Conservation (phyloP, 92 coral and sea anemone genomes). For the Heteractis magnifica region DNA sequence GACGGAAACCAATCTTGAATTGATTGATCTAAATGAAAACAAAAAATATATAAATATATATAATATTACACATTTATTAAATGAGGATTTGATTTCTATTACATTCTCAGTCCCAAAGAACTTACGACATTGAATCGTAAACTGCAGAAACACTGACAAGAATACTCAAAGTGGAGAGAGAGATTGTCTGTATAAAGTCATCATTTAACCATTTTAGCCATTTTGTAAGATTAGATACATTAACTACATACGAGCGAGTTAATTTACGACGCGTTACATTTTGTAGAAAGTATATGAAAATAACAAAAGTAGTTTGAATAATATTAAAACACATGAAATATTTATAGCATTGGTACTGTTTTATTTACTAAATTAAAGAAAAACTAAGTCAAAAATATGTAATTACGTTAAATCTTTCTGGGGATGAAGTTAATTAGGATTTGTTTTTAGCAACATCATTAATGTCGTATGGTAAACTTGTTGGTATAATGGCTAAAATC, state of each 20-base stretch:
- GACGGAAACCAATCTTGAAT: constrained; percentile 18
- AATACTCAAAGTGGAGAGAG: neutral
- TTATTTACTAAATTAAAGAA: constrained; percentile 15
- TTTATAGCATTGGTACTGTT: constrained; percentile 13
- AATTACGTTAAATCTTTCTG: constrained; percentile 13
- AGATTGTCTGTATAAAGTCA: neutral
- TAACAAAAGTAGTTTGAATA: constrained; percentile 21
- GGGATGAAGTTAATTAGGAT: constrained; percentile 5
- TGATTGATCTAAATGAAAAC: neutral
- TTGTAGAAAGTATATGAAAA: constrained; percentile 26
- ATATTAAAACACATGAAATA: constrained; percentile 39
- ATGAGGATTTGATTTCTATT: neutral
- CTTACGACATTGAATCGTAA: too few relatives aligned
- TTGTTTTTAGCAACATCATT: neutral
- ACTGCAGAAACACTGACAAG: too few relatives aligned
- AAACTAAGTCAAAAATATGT: constrained; percentile 13
- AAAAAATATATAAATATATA: neutral
- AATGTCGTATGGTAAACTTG: neutral
- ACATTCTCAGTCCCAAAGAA: too few relatives aligned
- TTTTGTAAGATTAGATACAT: constrained; percentile 2
- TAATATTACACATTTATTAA: neutral
- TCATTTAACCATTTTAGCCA: neutral
- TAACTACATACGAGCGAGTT: neutral
- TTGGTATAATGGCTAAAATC: neutral
- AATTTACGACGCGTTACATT: constrained; percentile 25